Evolutionary conservation across 35 echinoderm and acorn worm species (phyloP), one percentile per base, ranked within the genome.

Genomic region (Hemicentrotus pulcherrimus): DNA sequence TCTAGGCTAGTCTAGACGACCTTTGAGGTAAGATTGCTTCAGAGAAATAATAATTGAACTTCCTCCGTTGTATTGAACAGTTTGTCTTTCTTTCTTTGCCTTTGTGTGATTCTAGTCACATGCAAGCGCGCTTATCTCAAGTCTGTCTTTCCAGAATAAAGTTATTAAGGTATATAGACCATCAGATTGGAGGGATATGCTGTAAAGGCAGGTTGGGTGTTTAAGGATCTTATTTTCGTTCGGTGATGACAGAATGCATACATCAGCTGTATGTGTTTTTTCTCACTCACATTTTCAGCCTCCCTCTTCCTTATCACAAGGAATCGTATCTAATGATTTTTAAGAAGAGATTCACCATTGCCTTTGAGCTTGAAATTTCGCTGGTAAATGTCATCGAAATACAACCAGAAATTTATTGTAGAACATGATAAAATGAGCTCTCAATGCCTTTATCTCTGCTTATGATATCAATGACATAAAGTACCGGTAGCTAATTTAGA

Each of bases 31-130:
- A 78, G 22, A 78, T 22, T 22, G 28, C 65, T 78, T 78, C 65
- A 78, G 4, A 78, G 65, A 78, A 78, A 78, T 78, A 78, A n/a
- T 78, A 78, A 78, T 78, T 78, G 65, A 78, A 28, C 65, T 78
- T 78, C 65, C 65, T 78, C 28, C 19, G 15, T 78, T 4, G 65
- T 78, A n/a, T 78, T 78, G 5, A 78, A 28, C 22, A 78, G 24
- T n/a, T 78, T 78, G 6, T 78, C 65, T 78, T n/a, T n/a, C 24
- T n/a, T 28, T 78, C 7, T n/a, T 78, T 78, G 19, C 19, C 65
- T 78, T 78, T 78, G 65, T n/a, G 65, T 78, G n/a, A 78, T 78
- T 78, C 65, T 18, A 78, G 65, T 78, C 65, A 78, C 65, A 78
- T 78, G 65, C 18, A 78, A 28, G 65, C 65, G 19, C 5, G 19